phyloP scores from a whole-genome alignment of 2,113 vertebrate species.

The Chiloscyllium plagiosum region DNA sequence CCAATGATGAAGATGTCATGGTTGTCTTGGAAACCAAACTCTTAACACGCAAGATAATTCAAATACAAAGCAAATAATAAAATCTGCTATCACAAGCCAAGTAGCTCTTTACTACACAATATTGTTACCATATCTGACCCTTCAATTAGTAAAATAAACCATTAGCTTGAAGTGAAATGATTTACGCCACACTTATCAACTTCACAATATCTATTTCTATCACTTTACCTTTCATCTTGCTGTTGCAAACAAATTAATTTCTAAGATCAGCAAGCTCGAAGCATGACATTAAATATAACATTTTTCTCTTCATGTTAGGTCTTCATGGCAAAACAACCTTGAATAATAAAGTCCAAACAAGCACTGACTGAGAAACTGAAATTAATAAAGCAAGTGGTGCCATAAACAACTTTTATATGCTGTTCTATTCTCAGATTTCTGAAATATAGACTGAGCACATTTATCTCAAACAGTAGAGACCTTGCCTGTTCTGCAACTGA shows the following conservation, averaged over 20 bases:
- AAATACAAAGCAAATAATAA: not conserved
- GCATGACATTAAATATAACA: not conserved
- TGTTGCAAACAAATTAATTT: not conserved
- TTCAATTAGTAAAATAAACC: not conserved
- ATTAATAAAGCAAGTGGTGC: not conserved
- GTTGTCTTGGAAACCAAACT: slow-evolving; percentile 31
- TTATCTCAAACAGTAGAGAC: not conserved
- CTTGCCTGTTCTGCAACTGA: not conserved
- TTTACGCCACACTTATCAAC: slow-evolving; percentile 1
- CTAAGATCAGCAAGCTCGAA: not conserved
- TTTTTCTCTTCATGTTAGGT: not conserved
- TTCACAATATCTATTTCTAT: not conserved
- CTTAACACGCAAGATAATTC: slow-evolving; percentile 16
- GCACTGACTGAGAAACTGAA: not conserved
- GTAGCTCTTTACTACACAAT: not conserved
- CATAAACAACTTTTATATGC: not conserved
- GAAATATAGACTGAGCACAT: slow-evolving; percentile 1
- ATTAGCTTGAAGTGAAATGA: not conserved
- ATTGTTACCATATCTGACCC: not conserved
- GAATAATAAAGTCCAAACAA: not conserved
- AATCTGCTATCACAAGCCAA: not conserved
- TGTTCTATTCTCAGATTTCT: not conserved
- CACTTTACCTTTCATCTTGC: not conserved
- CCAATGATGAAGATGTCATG: not conserved
- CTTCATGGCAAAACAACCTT: not conserved